Base-by-base conservation (phyloP, 1,140 invertebrate species). In the Leptinotarsa texana region DNA sequence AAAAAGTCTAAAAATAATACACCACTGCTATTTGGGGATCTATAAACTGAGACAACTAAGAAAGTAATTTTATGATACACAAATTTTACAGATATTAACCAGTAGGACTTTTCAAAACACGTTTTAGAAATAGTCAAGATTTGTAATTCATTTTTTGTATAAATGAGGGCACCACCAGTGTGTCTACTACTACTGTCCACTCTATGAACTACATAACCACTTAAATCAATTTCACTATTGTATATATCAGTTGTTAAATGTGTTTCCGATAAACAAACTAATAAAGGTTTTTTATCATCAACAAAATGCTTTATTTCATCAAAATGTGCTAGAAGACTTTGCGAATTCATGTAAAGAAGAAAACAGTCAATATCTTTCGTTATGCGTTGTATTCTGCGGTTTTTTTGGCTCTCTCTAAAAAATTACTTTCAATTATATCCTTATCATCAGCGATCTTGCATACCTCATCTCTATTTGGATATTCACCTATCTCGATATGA, bases 301-400 rank as follows among this genome's bases (percentile, higher is more conserved):
- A 61, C 57, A 61, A 61, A 61, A 61, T 61, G 57, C 18, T 61
- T 61, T 61, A 61, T 61, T 61, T 61, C 57, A 61, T 61, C 57
- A 61, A 17, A 61, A 61, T 61, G 57, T 61, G 57, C 57, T 18
- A 61, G 57, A 61, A 61, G 15, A 61, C 57, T 61, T 61, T 61
- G 57, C 57, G 57, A 61, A 18, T 61, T 61, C 57, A 61, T 61
- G 57, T 61, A 61, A 17, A 61, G 57, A 61, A 61, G 57, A 61
- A 61, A 61, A 61, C 57, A 61, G 15, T 61, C 57, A 61, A 17
- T 61, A 61, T 61, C 57, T 17, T 61, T 61, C 18, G 57, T 61
- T 61, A 61, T 61, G 57, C 57, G 57, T 61, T 61, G 57, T 61
- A 15, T 15, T 61, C 57, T 18, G 13, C 57, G 15, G 5, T 18